phyloP scores from a whole-genome alignment of 2,888 invertebrate genomes.

The Coelogynopora nodosa region DNA sequence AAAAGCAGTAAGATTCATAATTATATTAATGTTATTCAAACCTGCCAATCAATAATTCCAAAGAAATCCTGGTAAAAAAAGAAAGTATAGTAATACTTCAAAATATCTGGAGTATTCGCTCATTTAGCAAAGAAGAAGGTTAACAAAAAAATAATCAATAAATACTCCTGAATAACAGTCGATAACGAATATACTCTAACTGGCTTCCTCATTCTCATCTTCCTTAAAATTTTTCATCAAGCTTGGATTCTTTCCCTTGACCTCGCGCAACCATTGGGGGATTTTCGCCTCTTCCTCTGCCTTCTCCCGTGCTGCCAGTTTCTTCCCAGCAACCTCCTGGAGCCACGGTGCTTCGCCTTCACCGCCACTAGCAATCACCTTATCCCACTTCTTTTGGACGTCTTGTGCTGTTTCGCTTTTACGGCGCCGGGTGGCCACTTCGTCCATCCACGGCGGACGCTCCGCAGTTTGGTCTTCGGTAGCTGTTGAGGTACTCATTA shows the following conservation, averaged over 20 bases:
- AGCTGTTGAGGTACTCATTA: not conserved
- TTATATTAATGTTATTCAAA: too few species aligned
- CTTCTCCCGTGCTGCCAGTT: not conserved
- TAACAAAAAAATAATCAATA: too few species aligned
- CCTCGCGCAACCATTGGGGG: conserved; percentile 17
- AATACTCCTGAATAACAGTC: not conserved
- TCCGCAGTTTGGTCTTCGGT: not conserved
- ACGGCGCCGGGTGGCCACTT: conserved; percentile 21
- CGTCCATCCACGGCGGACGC: conserved; percentile 26
- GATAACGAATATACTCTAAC: not conserved
- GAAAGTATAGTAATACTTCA: too few species aligned
- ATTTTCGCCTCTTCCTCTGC: conserved; percentile 6
- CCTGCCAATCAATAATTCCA: too few species aligned
- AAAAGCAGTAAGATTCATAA: too few species aligned
- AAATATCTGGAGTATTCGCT: too few species aligned
- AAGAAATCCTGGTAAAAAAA: too few species aligned
- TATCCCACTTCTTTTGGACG: conserved; percentile 38
- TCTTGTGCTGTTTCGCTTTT: not conserved
- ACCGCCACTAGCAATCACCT: conserved; percentile 19
- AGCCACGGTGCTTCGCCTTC: conserved; percentile 33
- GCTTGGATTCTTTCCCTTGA: conserved; percentile 32
- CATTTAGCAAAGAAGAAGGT: too few species aligned
- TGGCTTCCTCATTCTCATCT: not conserved
- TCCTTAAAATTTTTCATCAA: conserved; percentile 13
- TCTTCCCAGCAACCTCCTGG: conserved; percentile 33